These are phyloP conservation scores for Lamprotornis superbus DNA, from an alignment of 2,113 vertebrate genomes.

Conservation along the genomic window DNA sequence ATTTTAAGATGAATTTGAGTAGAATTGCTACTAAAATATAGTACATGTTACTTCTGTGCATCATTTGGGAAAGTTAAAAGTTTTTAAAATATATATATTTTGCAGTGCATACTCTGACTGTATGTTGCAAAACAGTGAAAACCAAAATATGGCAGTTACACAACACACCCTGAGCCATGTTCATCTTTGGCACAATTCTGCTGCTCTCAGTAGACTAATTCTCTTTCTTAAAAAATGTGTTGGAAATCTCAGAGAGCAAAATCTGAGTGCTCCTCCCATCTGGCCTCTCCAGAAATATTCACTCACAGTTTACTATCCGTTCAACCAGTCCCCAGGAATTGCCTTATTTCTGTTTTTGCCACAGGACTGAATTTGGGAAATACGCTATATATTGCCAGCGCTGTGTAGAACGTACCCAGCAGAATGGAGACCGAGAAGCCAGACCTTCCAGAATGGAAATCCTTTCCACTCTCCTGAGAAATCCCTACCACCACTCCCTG, in stretches of 20 bases:
- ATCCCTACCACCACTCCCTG: constrained; percentile 95
- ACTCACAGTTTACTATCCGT: neutral
- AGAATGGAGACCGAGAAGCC: constrained; percentile 89
- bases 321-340: neutral
- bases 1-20: neutral
- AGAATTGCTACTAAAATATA: neutral
- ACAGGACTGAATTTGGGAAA: constrained; percentile 96
- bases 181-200: neutral
- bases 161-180: neutral
- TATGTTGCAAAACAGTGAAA: neutral
- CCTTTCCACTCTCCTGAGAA: constrained; percentile 93
- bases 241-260: neutral
- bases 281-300: neutral
- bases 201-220: neutral
- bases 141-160: neutral
- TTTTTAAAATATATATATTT: neutral
- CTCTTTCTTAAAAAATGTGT: neutral
- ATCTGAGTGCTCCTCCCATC: neutral
- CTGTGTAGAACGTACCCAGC: constrained; percentile 91
- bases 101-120: neutral
- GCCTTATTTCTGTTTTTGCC: neutral
- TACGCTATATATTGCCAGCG: constrained; percentile 96
- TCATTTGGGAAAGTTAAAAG: neutral
- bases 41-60: neutral
- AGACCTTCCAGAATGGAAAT: constrained; percentile 97